Evolutionary conservation across 2,113 vertebrate genomes (phyloP).

Genomic region (Eudorcas thomsonii): DNA sequence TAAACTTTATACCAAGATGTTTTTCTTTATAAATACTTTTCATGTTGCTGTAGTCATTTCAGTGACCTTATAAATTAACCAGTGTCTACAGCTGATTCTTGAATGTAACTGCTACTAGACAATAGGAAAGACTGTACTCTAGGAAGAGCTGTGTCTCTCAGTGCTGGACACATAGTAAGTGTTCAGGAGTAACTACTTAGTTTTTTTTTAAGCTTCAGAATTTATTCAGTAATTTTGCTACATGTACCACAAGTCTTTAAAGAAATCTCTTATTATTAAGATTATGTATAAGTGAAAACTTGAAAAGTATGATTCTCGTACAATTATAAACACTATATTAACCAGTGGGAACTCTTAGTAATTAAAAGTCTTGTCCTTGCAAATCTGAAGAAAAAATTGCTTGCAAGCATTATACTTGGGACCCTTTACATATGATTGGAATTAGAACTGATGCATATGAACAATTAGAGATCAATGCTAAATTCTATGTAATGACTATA

Average conservation of each 20-base stretch:
- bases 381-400: neutral
- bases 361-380: neutral
- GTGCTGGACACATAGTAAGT: neutral
- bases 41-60: neutral
- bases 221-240: neutral
- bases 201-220: neutral
- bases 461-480: neutral
- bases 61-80: neutral
- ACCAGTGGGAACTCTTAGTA: neutral
- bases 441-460: neutral
- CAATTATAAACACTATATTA: neutral
- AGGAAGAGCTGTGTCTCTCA: neutral
- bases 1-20: neutral
- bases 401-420: neutral
- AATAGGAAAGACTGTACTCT: neutral
- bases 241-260: neutral
- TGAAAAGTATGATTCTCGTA: neutral
- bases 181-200: neutral
- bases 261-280: constrained; percentile 10
- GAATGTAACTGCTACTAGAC: neutral
- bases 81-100: neutral
- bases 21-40: neutral
- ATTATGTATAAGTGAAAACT: neutral
- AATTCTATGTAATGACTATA: neutral
- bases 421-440: neutral